Evolutionary conservation across 2,888 invertebrate species (phyloP).

Genomic region (Lampropteryx suffumata): DNA sequence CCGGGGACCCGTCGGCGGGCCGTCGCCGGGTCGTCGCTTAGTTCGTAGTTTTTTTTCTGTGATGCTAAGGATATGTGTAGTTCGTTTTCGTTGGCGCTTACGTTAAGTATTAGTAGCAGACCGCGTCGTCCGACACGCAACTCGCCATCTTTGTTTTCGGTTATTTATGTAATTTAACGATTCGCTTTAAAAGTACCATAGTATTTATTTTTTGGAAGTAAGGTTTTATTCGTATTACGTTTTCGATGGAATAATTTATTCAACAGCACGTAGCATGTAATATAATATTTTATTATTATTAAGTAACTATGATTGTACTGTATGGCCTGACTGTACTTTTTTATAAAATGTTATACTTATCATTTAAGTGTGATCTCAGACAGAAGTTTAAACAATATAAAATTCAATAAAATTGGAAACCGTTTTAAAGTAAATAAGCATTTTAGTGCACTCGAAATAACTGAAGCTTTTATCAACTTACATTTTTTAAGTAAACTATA

Average conservation of each 20-base stretch:
- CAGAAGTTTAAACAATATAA: constrained; percentile 30
- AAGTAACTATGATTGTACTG: constrained; percentile 30
- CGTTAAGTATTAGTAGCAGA: constrained; percentile 47
- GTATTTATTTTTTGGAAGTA: constrained; percentile 71
- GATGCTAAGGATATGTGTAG: constrained; percentile 68
- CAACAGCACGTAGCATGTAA: constrained; percentile 51
- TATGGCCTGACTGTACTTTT: constrained; percentile 32
- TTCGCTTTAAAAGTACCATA: constrained; percentile 74
- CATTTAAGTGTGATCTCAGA: constrained; percentile 37
- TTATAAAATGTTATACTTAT: constrained; percentile 34
- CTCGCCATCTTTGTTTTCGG: constrained; percentile 33
- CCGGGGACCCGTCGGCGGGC: constrained; percentile 32
- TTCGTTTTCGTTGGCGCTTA: constrained; percentile 56
- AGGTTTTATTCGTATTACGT: constrained; percentile 59
- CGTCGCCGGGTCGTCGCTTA: constrained; percentile 63
- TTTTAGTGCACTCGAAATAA: constrained; percentile 5
- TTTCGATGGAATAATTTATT: constrained; percentile 52
- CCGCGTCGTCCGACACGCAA: constrained; percentile 16
- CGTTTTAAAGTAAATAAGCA: constrained; percentile 17
- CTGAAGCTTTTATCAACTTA: constrained; percentile 1
- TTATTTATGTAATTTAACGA: constrained; percentile 61
- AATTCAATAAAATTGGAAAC: constrained; percentile 30
- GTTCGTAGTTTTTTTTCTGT: constrained; percentile 71
- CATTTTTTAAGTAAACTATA: background rate
- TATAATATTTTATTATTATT: constrained; percentile 40